Base-by-base conservation (phyloP, 2,888 invertebrate genomes). In the Oscheius sp. region DNA sequence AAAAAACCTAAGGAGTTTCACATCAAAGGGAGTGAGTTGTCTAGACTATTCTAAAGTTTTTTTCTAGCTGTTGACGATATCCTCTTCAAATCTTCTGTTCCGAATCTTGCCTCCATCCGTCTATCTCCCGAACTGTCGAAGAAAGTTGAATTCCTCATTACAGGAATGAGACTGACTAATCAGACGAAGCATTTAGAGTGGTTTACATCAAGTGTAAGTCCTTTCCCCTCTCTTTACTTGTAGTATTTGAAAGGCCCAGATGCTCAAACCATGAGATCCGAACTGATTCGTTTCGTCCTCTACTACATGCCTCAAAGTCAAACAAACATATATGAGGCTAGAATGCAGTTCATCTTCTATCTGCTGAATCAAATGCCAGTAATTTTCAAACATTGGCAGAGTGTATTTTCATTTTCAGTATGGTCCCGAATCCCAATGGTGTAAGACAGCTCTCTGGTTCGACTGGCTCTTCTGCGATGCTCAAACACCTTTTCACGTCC, bases 391-490 rank as follows among this genome's bases (percentile, higher is more conserved):
- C 12, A 6, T 41, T 41, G 4, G 14, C 14, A 36, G 14, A 36
- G 14, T 30, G 8, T 6, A 4, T 30, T 56, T 50, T n/a, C 17
- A 20, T 62, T 70, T 74, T 49, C 70, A 79, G 77, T 8, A 44
- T 1, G 71, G 71, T 0, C 14, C 65, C 0, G 80, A 80, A 12
- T 57, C 59, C 28, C 76, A 75, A 64, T 70, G 94, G 89, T 93
- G 94, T 50, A 95, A 94, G 88, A 88, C 94, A 67, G 93, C 94
- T 17, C 89, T 95, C 54, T 94, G 95, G 87, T 94, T 93, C 87
- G 95, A 95, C 87, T 95, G 94, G 94, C 88, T 94, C 47, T 92
- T 94, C 85, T 95, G 92, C 88, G 94, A 94, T 82, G 91, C 92
- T 22, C 6, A 5, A 8, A 24, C 65, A 0, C 70, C 72, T 1